Conservation (phyloP, 2,113 vertebrate genomes). For the human (Homo sapiens) region GRCh38 chr5:61738501-61739000, state of each 20-base stretch:
- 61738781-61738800: constrained; percentile 84
- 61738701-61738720: constrained; percentile 64
- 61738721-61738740: constrained; percentile 75
- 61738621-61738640: background rate
- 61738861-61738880: constrained; percentile 79
- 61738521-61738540: constrained; percentile 30
- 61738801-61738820: constrained; percentile 86
- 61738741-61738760: constrained; percentile 86
- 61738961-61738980: constrained; percentile 49
- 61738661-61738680: constrained; percentile 41
- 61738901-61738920: constrained; percentile 71
- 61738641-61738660: background rate
- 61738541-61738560: constrained; percentile 14
- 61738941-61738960: constrained; percentile 67
- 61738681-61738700: constrained; percentile 69
- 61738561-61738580: constrained; percentile 18
- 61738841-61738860: constrained; percentile 82
- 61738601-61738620: background rate
- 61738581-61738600: background rate
- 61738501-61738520: constrained; percentile 47
- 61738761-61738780: constrained; percentile 83
- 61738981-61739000: constrained; percentile 12
- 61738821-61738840: constrained; percentile 80
- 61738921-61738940: constrained; percentile 57
- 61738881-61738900: constrained; percentile 83